Percentiles rank a stretch among this genome's conserved stretches.
Evolutionary conservation across 2,113 vertebrate species (phyloP).

Genomic region (Pteruthius melanotis): DNA sequence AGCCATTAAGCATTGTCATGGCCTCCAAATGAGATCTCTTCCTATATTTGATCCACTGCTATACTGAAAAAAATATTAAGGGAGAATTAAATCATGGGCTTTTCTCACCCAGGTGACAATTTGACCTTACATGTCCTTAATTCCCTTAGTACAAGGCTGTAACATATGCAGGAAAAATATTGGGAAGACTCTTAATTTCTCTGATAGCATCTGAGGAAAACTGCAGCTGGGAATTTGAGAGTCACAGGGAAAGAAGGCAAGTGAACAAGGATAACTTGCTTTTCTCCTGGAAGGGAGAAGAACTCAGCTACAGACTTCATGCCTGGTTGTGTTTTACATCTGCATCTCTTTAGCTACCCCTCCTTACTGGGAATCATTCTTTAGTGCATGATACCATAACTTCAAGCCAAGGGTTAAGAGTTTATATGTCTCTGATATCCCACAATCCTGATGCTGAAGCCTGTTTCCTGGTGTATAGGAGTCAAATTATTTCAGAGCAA

Average conservation of each 20-base stretch:
- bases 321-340: neutral
- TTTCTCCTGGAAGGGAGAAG: neutral
- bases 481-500: neutral
- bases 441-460: neutral
- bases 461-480: neutral
- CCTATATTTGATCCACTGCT: neutral
- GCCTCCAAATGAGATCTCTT: neutral
- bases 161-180: neutral
- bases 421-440: neutral
- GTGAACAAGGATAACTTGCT: neutral
- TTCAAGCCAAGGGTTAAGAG: neutral
- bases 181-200: neutral
- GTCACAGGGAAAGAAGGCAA: neutral
- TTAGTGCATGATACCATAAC: neutral
- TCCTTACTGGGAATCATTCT: neutral
- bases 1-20: neutral
- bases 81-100: accelerated
- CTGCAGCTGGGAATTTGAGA: neutral
- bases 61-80: neutral
- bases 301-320: neutral
- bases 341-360: neutral
- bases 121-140: neutral
- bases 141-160: neutral
- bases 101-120: neutral
- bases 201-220: neutral